Evolutionary conservation across 2,888 invertebrate species (phyloP).

Genomic region (Pogonocherus hispidulus): DNA sequence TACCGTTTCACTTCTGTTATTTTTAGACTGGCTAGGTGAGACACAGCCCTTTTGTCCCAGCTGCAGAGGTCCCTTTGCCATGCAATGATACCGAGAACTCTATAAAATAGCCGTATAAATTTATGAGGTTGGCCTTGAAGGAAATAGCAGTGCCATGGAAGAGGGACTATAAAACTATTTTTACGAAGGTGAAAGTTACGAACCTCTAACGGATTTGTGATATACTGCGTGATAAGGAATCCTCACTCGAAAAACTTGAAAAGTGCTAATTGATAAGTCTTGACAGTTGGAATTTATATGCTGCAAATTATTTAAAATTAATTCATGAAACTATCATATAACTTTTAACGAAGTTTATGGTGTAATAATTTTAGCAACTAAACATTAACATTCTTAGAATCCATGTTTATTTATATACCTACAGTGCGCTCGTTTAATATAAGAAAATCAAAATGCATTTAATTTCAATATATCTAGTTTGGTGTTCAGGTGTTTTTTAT

Average conservation of each 20-base stretch:
- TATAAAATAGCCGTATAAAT: conserved; percentile 52
- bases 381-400: no score
- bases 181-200: conserved; percentile 50
- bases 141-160: conserved; percentile 39
- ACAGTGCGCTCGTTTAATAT: no score
- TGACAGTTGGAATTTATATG: not conserved
- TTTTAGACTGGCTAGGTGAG: not conserved
- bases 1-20: no score
- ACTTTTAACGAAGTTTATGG: no score
- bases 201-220: not conserved
- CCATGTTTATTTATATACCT: no score
- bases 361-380: no score
- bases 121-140: conserved; percentile 49
- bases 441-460: no score
- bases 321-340: no score
- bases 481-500: no score
- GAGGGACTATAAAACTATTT: conserved; percentile 47
- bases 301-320: no score
- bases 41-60: conserved; percentile 4
- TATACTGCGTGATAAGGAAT: not conserved
- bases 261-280: not conserved
- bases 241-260: not conserved
- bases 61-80: conserved; percentile 15
- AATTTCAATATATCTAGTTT: no score
- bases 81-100: conserved; percentile 43